Evolutionary conservation across 2,113 vertebrate genomes (phyloP), one percentile per base, ranked within the genome.

Genomic region (Hydrochoerus hydrochaeris): DNA sequence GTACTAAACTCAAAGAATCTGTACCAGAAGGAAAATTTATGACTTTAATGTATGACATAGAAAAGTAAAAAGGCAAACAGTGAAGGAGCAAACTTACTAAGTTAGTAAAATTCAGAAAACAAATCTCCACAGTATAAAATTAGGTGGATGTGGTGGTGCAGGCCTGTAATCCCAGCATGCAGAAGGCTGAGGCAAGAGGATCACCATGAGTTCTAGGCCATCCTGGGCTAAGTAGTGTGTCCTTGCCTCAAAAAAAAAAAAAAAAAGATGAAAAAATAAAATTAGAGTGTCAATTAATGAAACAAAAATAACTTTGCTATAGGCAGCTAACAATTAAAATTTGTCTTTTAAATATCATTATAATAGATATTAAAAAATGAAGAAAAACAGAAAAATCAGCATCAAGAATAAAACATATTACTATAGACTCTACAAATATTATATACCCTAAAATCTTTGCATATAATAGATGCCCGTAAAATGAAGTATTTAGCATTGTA

Each of bases 21-120:
- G 0, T 81, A 75, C 49, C 57, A 32, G 65, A 1, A 78, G 22
- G 4, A 90, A 96, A 95, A 88, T 90, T 83, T 96, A 93, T 88
- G 63, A 16, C 22, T 92, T 95, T 77, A 30, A 92, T 94, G 26
- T 13, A 24, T 52, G 78, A 57, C 95, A 90, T 16, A 86, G 17
- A 26, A 80, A 67, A 86, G 16, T 85, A 90, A 3, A 85, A 90
- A 91, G 85, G n/a, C 22, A 92, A 20, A 86, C 86, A 84, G 20
- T 80, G 32, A 90, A 24, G 84, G 32, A 90, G 0, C 1, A 84
- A 80, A 62, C 22, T 92, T 41, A 62, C 11, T 11, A 71, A 30
- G 4, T 89, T 60, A 91, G 17, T 32, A 80, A 85, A 91, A 67
- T 11, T 26, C 8, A 41, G 7, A 49, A 87, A 75, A 83, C 86